phyloP scores from a whole-genome alignment of 2,888 invertebrate genomes.

The Creontiades dilutus region DNA sequence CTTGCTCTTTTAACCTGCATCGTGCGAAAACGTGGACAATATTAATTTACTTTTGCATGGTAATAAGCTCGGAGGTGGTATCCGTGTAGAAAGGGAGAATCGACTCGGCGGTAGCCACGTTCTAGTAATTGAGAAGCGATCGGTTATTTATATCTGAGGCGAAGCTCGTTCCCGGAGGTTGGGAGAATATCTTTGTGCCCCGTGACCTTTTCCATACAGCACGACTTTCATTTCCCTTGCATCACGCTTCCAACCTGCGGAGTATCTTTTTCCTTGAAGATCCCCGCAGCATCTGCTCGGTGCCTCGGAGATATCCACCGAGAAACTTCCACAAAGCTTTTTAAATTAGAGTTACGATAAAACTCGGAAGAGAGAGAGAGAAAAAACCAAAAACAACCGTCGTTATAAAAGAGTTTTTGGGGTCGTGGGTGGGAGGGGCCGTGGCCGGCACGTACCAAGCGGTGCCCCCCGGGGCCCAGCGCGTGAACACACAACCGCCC shows the following conservation, averaged over 20 bases:
- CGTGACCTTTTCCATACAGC: conserved; percentile 63
- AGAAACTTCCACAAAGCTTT: conserved; percentile 12
- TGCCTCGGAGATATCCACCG: conserved; percentile 34
- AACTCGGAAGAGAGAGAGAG: background rate
- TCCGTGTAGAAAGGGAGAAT: conserved; percentile 49
- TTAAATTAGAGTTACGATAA: conserved; percentile 13
- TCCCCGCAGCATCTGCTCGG: conserved; percentile 53
- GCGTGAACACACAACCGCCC: conserved; percentile 33
- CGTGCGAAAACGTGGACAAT: conserved; percentile 18
- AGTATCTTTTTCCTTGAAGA: conserved; percentile 23
- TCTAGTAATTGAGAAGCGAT: conserved; percentile 60
- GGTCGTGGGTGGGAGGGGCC: conserved; percentile 22
- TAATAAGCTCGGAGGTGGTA: background rate
- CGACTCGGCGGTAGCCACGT: conserved; percentile 58
- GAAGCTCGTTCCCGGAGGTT: conserved; percentile 21
- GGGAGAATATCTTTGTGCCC: conserved; percentile 47
- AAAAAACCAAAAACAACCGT: conserved; percentile 8
- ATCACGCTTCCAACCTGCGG: conserved; percentile 45
- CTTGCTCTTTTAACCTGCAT: conserved; percentile 3
- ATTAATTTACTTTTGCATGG: conserved; percentile 44
- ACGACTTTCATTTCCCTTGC: conserved; percentile 67
- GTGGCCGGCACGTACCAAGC: conserved; percentile 21
- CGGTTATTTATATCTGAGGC: conserved; percentile 57
- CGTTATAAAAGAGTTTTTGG: conserved; percentile 41
- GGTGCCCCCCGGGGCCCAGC: background rate